Conservation (phyloP, 92 coral and sea anemone genomes). For the Pocillopora meandrina region DNA sequence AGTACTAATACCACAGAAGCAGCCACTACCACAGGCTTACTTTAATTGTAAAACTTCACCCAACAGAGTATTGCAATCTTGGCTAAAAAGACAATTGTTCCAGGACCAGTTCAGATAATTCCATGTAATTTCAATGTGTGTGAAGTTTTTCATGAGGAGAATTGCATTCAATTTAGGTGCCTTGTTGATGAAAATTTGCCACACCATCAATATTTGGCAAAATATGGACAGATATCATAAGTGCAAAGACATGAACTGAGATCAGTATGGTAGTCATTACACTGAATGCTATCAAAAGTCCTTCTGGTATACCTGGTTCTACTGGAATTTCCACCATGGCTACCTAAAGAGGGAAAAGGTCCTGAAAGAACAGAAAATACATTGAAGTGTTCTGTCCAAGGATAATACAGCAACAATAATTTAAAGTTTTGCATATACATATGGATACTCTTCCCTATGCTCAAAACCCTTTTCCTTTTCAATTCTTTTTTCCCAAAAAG, state of each 20-base stretch:
- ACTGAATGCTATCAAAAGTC: conserved; percentile 89
- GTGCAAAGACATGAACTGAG: conserved; percentile 94
- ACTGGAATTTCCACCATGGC: conserved; percentile 99
- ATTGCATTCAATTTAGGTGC: conserved; percentile 60
- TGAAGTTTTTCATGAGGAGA: conserved; percentile 96
- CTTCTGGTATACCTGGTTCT: conserved; percentile 67
- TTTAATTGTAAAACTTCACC: conserved; percentile 90
- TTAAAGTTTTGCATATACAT: too few relatives aligned
- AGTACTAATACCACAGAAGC: conserved; percentile 84
- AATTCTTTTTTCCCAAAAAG: too few relatives aligned
- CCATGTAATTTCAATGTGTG: conserved; percentile 94
- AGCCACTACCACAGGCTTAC: conserved; percentile 84
- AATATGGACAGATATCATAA: conserved; percentile 97
- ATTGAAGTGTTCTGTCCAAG: too few relatives aligned
- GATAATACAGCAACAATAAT: too few relatives aligned
- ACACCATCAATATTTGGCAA: conserved; percentile 96
- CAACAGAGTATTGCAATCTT: conserved; percentile 95
- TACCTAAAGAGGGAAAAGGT: conserved; percentile 50
- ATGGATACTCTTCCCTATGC: too few relatives aligned
- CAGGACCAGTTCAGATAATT: conserved; percentile 95
- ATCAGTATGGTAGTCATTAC: conserved; percentile 90
- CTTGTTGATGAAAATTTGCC: conserved; percentile 70
- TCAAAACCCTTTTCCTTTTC: too few relatives aligned
- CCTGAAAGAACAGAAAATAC: not conserved
- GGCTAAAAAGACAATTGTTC: conserved; percentile 88